phyloP scores from a whole-genome alignment of 1,140 invertebrate species.

The Patella vulgata region DNA sequence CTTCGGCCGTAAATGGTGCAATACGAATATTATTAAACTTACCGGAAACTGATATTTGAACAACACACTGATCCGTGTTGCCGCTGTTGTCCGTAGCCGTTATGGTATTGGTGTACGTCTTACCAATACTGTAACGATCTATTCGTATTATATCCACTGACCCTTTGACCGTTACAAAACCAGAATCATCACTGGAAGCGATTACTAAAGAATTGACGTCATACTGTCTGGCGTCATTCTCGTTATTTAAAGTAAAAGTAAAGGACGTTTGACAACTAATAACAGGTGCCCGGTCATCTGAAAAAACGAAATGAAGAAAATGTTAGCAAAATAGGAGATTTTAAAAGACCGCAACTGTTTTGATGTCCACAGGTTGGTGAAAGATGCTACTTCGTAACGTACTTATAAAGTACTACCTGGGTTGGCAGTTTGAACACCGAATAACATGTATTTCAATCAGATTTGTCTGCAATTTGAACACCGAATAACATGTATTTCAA shows the following conservation, averaged over 20 bases:
- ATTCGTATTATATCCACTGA: conserved; percentile 2
- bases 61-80: conserved; percentile 5
- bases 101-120: conserved; percentile 8
- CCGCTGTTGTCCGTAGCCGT: conserved; percentile 2
- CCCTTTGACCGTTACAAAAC: conserved; percentile 7
- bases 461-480: too few species aligned
- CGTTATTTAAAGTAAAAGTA: background rate
- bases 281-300: conserved; percentile 22
- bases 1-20: too few species aligned
- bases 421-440: too few species aligned
- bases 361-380: too few species aligned
- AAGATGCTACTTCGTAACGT: too few species aligned
- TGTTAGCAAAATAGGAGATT: too few species aligned
- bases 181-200: conserved; percentile 4
- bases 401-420: too few species aligned
- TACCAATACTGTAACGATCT: conserved; percentile 10
- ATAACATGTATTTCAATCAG: too few species aligned
- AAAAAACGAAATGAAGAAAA: background rate
- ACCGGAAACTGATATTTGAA: conserved; percentile 13
- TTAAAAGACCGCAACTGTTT: too few species aligned
- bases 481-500: too few species aligned
- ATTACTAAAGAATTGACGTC: conserved; percentile 9
- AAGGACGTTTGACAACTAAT: conserved; percentile 15
- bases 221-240: background rate
- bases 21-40: too few species aligned